Evolutionary conservation across 2,113 vertebrate species (phyloP), one percentile per base, ranked within the genome.

Genomic region (Solea solea): DNA sequence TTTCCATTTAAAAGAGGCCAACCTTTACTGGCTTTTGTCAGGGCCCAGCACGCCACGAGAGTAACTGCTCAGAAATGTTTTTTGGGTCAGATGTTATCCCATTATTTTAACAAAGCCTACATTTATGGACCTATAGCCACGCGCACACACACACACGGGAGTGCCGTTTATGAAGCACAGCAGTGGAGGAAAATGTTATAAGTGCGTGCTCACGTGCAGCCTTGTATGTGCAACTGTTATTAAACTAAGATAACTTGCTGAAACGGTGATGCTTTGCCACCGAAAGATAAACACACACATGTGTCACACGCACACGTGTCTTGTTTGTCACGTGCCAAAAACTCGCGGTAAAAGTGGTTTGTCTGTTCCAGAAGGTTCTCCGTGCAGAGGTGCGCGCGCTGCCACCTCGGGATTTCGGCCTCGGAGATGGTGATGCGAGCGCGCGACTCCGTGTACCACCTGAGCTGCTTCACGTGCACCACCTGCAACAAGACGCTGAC

Each of bases 341-440:
- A 34, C 34, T 34, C 5, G 34, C 34, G 34, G 34, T 34, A 34
- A 34, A 34, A 34, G 34, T 34, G 34, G 34, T 34, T 21, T 72
- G 72, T 94, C 82, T 94, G 95, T 93, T 95, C 90, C 96, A 99
- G 97, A 97, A 98, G 97, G 96, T 99, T 99, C 95, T 98, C 97
- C 86, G 97, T 98, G 95, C 98, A 99, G 96, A 96, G 98, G 94
- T 99, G 98, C 95, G 97, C 98, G 91, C 97, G 98, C 94, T 99
- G 98, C 95, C 97, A 98, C 95, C 96, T 99, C 93, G 98, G 98
- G 87, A 99, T 99, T 81, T 98, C 98, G 21, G 97, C 98, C 83
- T 98, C 97, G 4, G 98, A 99, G 90, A 98, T 99, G 97, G 98
- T 99, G 86, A 99, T 99, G 98, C 94, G 98, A 62, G 98, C 98